Evolutionary conservation across 2,113 vertebrate species (phyloP).

Genomic region (Nanorana parkeri): DNA sequence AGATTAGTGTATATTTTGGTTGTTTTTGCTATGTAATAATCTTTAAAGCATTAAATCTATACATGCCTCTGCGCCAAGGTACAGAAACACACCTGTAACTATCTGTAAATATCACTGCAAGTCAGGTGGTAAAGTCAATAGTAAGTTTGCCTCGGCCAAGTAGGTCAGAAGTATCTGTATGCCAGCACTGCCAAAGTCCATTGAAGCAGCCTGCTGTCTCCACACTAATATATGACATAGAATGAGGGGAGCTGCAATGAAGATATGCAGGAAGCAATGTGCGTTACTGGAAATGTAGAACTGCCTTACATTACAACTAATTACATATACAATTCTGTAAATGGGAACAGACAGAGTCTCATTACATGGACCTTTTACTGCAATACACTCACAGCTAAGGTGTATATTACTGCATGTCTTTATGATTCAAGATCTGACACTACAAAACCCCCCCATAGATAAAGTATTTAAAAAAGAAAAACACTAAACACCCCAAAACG

Average conservation of each 20-base stretch:
- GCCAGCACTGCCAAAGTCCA: conserved; percentile 24
- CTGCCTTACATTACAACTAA: neutral
- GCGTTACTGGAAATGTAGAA: neutral
- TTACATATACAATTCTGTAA: neutral
- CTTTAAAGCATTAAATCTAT: neutral
- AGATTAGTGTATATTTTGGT: neutral
- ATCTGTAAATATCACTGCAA: conserved; percentile 15
- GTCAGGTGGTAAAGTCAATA: conserved; percentile 41
- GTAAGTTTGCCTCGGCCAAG: conserved; percentile 18
- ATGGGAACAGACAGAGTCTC: neutral
- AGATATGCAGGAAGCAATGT: neutral
- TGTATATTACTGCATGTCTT: no score
- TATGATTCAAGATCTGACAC: no score
- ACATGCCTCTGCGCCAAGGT: neutral
- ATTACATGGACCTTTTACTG: no score
- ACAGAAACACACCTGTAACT: conserved; percentile 6
- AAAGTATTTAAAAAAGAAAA: no score
- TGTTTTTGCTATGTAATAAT: neutral
- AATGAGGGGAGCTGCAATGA: neutral
- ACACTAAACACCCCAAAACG: no score
- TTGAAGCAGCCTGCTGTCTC: neutral
- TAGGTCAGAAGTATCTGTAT: conserved; percentile 21
- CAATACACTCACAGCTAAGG: no score
- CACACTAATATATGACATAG: neutral
- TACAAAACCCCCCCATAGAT: no score